Evolutionary conservation across 2,113 vertebrate genomes (phyloP).

Genomic region (Paedocypris sp.): DNA sequence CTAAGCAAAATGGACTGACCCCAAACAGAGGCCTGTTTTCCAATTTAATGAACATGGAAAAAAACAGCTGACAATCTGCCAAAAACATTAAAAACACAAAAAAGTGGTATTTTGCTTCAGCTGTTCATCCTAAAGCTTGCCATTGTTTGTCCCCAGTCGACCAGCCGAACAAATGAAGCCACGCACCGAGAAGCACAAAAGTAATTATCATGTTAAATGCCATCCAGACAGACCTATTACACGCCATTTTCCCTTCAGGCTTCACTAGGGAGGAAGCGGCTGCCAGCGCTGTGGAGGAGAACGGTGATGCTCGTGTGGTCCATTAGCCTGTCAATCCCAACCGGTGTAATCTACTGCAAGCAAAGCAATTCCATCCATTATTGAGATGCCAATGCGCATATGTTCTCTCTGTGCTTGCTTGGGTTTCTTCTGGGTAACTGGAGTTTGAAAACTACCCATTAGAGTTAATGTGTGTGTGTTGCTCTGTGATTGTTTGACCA

Average conservation of each 20-base stretch:
- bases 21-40: not conserved
- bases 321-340: too few relatives aligned
- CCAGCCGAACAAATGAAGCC: not conserved
- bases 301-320: not conserved
- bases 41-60: conserved; percentile 5
- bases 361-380: too few relatives aligned
- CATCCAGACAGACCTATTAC: conserved; percentile 10
- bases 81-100: not conserved
- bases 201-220: conserved; percentile 5
- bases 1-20: not conserved
- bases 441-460: too few relatives aligned
- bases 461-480: too few relatives aligned
- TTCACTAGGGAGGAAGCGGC: too few relatives aligned
- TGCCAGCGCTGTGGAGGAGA: not conserved
- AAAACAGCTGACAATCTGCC: too few relatives aligned
- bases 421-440: too few relatives aligned
- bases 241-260: not conserved
- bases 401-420: too few relatives aligned
- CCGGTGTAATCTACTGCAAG: too few relatives aligned
- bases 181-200: conserved; percentile 10
- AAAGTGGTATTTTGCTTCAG: not conserved
- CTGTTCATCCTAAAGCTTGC: not conserved
- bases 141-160: conserved; percentile 10
- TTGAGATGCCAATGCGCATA: too few relatives aligned
- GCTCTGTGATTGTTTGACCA: too few relatives aligned